phyloP scores from a whole-genome alignment of 2,113 vertebrate genomes.

The Campylorhamphus procurvoides region DNA sequence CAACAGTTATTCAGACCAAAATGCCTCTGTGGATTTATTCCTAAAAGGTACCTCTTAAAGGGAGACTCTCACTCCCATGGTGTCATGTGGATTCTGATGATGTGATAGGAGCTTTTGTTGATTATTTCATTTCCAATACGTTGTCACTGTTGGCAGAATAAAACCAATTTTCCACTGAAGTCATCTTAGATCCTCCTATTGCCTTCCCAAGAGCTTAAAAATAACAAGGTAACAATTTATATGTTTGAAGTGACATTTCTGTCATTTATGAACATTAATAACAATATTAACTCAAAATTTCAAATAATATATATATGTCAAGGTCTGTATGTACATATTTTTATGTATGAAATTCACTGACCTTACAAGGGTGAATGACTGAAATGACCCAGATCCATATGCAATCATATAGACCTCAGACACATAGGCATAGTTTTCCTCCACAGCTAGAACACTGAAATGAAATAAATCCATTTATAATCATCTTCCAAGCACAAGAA shows the following conservation, averaged over 20 bases:
- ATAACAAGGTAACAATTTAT: background rate
- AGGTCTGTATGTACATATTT: fast-evolving
- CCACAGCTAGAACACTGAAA: background rate
- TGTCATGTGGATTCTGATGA: background rate
- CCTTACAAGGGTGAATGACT: background rate
- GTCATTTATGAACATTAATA: background rate
- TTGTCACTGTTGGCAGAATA: background rate
- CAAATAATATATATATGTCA: background rate
- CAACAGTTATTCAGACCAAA: background rate
- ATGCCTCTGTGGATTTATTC: background rate
- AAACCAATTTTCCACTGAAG: background rate
- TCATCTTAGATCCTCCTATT: background rate
- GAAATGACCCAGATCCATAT: background rate
- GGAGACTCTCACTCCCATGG: background rate
- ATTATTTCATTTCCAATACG: background rate
- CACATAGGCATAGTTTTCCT: background rate
- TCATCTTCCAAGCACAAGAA: background rate
- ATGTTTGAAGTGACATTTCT: background rate
- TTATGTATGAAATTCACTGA: background rate
- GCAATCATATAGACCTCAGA: background rate
- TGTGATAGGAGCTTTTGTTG: background rate
- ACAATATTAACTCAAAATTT: background rate
- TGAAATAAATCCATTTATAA: constrained; percentile 15
- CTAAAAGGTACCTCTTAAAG: background rate
- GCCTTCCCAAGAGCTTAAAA: background rate